A percentile compares a stretch with the other conserved stretches of the same genome.
Evolutionary conservation across 2,888 invertebrate genomes (phyloP).

Genomic region (Epistrophella euchroma): DNA sequence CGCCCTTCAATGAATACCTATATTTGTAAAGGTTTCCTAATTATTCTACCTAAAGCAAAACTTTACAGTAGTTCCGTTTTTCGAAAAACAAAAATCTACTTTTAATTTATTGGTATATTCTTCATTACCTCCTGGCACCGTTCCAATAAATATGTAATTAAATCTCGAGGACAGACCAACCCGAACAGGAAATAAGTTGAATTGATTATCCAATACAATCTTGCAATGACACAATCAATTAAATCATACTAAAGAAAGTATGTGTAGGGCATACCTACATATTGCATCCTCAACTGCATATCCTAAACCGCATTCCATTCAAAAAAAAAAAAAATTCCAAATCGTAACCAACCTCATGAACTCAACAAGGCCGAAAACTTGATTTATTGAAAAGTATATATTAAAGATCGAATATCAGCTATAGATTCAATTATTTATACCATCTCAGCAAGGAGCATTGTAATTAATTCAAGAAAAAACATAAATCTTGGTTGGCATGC

Average conservation of each 20-base stretch:
- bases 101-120: background rate
- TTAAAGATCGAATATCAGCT: conserved; percentile 22
- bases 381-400: conserved; percentile 49
- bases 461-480: conserved; percentile 30
- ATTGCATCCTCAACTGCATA: conserved; percentile 35
- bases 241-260: background rate
- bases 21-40: no score
- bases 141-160: background rate
- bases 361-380: conserved; percentile 57
- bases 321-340: background rate
- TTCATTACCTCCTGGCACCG: background rate
- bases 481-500: conserved; percentile 8
- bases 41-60: no score
- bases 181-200: conserved; percentile 11
- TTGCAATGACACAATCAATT: conserved; percentile 56
- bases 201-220: conserved; percentile 56
- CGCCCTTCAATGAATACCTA: no score
- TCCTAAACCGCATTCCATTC: conserved; percentile 47
- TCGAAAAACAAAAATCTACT: background rate
- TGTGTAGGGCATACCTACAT: no score
- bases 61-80: background rate
- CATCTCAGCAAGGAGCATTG: conserved; percentile 31
- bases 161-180: background rate
- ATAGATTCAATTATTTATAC: background rate
- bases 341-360: conserved; percentile 37